Conservation (phyloP, 53 echinoderm and acorn worm species). For the Henricia sp. region DNA sequence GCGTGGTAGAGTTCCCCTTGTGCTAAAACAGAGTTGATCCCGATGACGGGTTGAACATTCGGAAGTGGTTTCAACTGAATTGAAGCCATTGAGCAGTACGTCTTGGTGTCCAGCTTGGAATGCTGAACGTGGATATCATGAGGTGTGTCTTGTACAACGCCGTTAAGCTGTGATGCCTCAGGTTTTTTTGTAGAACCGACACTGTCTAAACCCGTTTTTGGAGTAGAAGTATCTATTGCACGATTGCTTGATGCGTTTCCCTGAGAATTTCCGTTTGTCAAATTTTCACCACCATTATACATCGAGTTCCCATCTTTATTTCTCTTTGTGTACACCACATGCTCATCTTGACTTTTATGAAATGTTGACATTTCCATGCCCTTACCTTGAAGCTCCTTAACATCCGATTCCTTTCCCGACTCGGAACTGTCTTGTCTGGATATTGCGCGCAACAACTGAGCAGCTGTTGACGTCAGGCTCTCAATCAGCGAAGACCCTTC, state of each 20-base stretch:
- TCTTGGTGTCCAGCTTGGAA: neutral
- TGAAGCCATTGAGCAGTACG: slow-evolving; percentile 5
- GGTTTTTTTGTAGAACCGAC: neutral
- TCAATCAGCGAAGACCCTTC: slow-evolving; percentile 22
- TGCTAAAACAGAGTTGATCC: slow-evolving; percentile 70
- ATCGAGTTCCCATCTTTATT: neutral
- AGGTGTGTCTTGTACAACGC: neutral
- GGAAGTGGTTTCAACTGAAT: slow-evolving; percentile 18
- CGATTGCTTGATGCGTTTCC: slow-evolving; percentile 14
- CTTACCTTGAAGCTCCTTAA: slow-evolving; percentile 32
- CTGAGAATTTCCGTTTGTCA: slow-evolving; percentile 17
- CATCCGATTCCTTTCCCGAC: slow-evolving; percentile 1
- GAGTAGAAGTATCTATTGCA: slow-evolving; percentile 35
- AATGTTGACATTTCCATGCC: slow-evolving; percentile 43
- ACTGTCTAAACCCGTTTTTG: neutral
- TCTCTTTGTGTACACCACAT: neutral
- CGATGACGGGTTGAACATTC: slow-evolving; percentile 62
- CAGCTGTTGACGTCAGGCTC: slow-evolving; percentile 35
- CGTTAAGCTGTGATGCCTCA: slow-evolving; percentile 4
- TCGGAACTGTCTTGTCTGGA: slow-evolving; percentile 40
- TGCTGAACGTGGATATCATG: neutral
- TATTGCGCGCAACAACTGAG: slow-evolving; percentile 50
- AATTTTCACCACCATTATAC: slow-evolving; percentile 7
- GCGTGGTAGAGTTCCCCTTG: slow-evolving; percentile 73
- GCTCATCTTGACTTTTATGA: neutral